Percentiles rank a stretch among this genome's conserved stretches.
phyloP scores from a whole-genome alignment of 2,888 invertebrate genomes.

The Steromphala cineraria region DNA sequence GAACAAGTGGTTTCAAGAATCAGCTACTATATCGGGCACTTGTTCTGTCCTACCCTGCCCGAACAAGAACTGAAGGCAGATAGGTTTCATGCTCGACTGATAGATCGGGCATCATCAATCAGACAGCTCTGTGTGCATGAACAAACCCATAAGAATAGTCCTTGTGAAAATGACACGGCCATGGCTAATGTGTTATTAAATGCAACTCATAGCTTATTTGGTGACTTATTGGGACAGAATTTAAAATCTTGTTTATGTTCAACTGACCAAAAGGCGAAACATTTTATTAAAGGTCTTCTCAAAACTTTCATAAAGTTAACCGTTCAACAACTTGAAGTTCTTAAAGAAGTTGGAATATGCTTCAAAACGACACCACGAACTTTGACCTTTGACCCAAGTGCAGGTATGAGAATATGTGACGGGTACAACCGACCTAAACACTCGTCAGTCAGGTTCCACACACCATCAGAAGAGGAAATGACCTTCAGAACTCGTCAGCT shows the following conservation, averaged over 20 bases:
- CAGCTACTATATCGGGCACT: slow-evolving; percentile 36
- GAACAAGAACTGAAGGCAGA: slow-evolving; percentile 51
- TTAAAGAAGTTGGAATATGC: slow-evolving; percentile 59
- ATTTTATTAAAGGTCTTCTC: slow-evolving; percentile 21
- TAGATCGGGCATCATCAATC: slow-evolving; percentile 12
- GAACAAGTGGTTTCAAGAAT: slow-evolving; percentile 33
- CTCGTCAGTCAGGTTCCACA: slow-evolving; percentile 49
- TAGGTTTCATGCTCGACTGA: slow-evolving; percentile 15
- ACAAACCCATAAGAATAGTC: background rate
- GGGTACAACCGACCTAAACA: slow-evolving; percentile 56
- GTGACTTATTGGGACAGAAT: background rate
- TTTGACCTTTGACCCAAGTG: slow-evolving; percentile 21
- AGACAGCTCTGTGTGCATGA: background rate
- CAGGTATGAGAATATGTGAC: slow-evolving; percentile 52
- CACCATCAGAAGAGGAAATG: slow-evolving; percentile 48
- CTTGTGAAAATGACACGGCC: background rate
- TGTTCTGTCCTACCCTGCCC: slow-evolving; percentile 52
- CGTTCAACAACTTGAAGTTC: slow-evolving; percentile 43
- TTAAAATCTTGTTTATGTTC: slow-evolving; percentile 25
- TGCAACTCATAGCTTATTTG: slow-evolving; percentile 21
- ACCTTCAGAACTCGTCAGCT: slow-evolving; percentile 32
- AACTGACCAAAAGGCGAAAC: background rate
- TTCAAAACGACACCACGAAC: slow-evolving; percentile 50
- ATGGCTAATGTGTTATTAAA: slow-evolving; percentile 1
- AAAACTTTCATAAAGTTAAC: slow-evolving; percentile 37